Evolutionary conservation across 2,888 invertebrate species (phyloP), one percentile per base, ranked within the genome.

Genomic region (Melinaea marsaeus): DNA sequence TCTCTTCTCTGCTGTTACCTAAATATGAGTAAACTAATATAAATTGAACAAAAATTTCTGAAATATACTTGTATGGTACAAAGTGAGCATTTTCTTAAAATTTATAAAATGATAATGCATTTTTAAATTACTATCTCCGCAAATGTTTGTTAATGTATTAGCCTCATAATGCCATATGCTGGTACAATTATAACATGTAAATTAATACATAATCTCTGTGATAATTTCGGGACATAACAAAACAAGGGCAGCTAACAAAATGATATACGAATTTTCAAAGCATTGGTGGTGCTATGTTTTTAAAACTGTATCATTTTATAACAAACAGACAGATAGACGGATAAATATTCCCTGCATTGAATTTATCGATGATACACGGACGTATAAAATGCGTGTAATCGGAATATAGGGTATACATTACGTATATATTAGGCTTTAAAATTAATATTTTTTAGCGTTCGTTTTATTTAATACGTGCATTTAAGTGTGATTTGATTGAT

Each of bases 351-450:
- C 84, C 84, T 85, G 87, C 85, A 83, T 88, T 77, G 88, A 79
- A 83, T 85, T 78, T 84, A 84, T 87, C 84, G 83, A 74, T 72
- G 80, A 78, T 82, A 83, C 84, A 78, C 73, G 66, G 64, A 75
- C 79, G 81, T 84, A 81, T 83, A 74, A 79, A 81, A 83, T 80
- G 85, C 85, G 83, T 83, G 75, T 83, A 83, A 84, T 85, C 86
- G 89, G 89, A 84, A 72, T 74, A 84, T 89, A 86, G 90, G 89
- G 90, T 90, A 89, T 77, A 64, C 59, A 69, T 83, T 83, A 81
- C 79, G 76, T 82, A 22, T 81, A 59, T 66, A 62, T 62, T 88
- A 86, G 85, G 82, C 85, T 87, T 88, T 85, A 84, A 85, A 79
- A 79, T 55, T 61, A 60, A 68, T 80, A 80, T 78, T 79, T 81